A percentile compares a stretch with the other conserved stretches of the same genome.
Conservation (phyloP, 2,797 vertebrate species). For the Cirrhinus mrigala region DNA sequence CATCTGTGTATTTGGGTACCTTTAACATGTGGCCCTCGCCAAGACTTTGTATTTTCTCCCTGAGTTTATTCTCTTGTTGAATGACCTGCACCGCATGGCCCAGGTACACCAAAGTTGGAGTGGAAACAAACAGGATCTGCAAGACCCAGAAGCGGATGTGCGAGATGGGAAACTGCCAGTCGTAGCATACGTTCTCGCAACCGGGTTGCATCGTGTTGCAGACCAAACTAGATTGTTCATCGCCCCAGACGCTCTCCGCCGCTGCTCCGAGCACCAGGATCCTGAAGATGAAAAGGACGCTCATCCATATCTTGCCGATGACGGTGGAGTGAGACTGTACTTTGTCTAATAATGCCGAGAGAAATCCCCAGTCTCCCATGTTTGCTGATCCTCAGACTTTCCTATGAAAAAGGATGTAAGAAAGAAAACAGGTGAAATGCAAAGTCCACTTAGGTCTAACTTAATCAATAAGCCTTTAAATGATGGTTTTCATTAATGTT, state of each 20-base stretch:
- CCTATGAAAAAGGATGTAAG: constrained; percentile 28
- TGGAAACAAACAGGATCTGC: constrained; percentile 91
- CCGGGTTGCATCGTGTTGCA: constrained; percentile 95
- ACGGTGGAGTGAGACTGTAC: constrained; percentile 93
- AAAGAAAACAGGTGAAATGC: neutral
- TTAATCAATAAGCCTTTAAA: constrained; percentile 40
- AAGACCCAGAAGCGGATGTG: constrained; percentile 98
- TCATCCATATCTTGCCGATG: constrained; percentile 97
- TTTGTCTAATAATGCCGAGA: constrained; percentile 90
- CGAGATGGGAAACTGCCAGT: constrained; percentile 94
- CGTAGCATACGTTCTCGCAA: constrained; percentile 96
- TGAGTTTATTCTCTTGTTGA: constrained; percentile 87
- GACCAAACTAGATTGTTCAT: constrained; percentile 90
- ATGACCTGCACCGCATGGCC: constrained; percentile 83
- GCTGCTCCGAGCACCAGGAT: constrained; percentile 94
- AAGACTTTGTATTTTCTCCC: constrained; percentile 72
- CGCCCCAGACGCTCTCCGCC: constrained; percentile 93
- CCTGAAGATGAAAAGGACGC: constrained; percentile 93
- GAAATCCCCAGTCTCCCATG: constrained; percentile 95
- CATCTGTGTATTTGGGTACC: constrained; percentile 80
- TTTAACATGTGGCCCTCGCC: constrained; percentile 70
- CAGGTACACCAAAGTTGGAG: constrained; percentile 81
- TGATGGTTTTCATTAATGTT: neutral
- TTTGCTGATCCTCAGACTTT: constrained; percentile 55
- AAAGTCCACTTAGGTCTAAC: constrained; percentile 21